These are phyloP conservation scores for Leptocoma aspasia DNA, from an alignment of 2,113 vertebrate genomes.

Conservation along the genomic window DNA sequence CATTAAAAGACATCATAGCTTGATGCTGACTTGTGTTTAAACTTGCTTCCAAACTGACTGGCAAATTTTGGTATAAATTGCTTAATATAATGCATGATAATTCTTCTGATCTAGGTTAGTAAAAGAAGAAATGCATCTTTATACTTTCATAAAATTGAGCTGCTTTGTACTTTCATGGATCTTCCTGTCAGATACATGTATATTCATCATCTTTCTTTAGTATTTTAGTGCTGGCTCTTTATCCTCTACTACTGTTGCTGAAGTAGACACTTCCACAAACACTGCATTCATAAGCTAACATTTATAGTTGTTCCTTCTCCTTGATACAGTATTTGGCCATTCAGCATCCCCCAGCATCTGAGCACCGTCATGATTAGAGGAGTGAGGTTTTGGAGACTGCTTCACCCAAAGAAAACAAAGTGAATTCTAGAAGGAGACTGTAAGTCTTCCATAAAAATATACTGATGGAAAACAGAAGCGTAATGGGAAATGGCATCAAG, in stretches of 20 bases:
- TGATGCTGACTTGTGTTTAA: neutral
- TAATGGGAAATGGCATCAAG: neutral
- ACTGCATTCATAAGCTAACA: neutral
- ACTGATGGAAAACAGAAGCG: accelerated
- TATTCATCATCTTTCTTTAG: neutral
- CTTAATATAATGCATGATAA: neutral
- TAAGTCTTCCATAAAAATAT: neutral
- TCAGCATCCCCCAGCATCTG: neutral
- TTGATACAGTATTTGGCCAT: neutral
- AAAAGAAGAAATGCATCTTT: neutral
- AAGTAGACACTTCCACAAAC: neutral
- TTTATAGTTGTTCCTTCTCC: neutral
- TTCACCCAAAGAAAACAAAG: neutral
- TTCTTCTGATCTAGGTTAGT: neutral
- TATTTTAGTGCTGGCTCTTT: neutral
- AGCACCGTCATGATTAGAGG: neutral
- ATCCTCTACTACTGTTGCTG: neutral
- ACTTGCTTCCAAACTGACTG: neutral
- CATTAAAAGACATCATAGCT: neutral
- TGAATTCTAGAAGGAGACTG: neutral
- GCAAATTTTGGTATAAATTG: neutral
- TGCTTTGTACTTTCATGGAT: neutral
- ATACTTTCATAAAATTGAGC: neutral
- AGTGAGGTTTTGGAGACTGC: neutral
- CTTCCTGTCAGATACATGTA: neutral